phyloP scores from a whole-genome alignment of 2,888 invertebrate species.

The Patella ulyssiponensis region DNA sequence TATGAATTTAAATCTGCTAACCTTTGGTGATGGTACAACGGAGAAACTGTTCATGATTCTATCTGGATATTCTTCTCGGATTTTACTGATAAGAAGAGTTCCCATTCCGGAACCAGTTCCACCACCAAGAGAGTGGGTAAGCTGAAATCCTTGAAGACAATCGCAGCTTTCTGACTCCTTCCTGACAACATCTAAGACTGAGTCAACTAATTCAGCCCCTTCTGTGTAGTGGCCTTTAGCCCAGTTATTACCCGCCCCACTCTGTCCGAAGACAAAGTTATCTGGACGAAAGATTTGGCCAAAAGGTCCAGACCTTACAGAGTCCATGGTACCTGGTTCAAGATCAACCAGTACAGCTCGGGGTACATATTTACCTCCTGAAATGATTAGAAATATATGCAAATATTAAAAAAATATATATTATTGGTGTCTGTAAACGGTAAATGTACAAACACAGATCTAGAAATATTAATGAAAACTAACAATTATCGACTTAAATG shows the following conservation, averaged over 20 bases:
- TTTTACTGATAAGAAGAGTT: not conserved
- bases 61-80: slow-evolving; percentile 3
- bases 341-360: slow-evolving; percentile 1
- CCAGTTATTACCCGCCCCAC: slow-evolving; percentile 7
- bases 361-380: slow-evolving; percentile 2
- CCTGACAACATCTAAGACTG: not conserved
- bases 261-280: slow-evolving; percentile 8
- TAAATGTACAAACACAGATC: no score
- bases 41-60: slow-evolving; percentile 6
- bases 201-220: not conserved
- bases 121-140: not conserved
- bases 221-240: slow-evolving; percentile 8
- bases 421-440: no score
- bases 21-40: not conserved
- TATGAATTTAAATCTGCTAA: not conserved
- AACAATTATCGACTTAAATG: no score
- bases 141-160: not conserved
- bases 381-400: not conserved
- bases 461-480: no score
- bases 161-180: not conserved
- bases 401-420: no score
- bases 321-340: slow-evolving; percentile 6
- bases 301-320: not conserved
- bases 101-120: slow-evolving; percentile 11
- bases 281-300: slow-evolving; percentile 6